phyloP scores from a whole-genome alignment of 2,888 invertebrate species.

The Muschampia plurimacula region DNA sequence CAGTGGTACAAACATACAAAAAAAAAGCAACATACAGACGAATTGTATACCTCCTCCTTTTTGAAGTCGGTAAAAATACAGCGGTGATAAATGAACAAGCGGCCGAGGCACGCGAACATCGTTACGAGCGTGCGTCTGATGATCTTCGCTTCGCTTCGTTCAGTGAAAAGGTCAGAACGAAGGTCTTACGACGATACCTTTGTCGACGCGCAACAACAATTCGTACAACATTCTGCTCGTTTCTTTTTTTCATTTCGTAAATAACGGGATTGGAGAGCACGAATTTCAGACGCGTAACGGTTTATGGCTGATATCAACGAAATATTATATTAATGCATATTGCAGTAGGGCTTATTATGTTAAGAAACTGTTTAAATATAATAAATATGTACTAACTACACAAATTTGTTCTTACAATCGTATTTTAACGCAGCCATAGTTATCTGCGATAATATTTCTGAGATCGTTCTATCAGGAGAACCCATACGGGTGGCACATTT shows the following conservation, averaged over 20 bases:
- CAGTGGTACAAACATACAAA: too few species aligned
- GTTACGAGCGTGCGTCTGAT: conserved; percentile 60
- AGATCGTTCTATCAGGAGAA: conserved; percentile 56
- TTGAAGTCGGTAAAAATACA: conserved; percentile 81
- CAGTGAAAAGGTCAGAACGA: conserved; percentile 50
- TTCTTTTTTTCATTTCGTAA: conserved; percentile 35
- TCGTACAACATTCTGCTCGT: conserved; percentile 31
- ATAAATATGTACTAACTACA: too few species aligned
- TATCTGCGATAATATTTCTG: conserved; percentile 51
- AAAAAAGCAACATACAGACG: too few species aligned
- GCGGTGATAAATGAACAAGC: conserved; percentile 74
- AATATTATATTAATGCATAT: too few species aligned
- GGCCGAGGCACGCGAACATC: conserved; percentile 71
- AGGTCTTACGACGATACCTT: conserved; percentile 37
- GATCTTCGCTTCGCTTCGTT: conserved; percentile 47
- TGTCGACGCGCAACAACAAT: conserved; percentile 40
- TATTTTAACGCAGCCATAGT: background rate
- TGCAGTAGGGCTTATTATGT: too few species aligned
- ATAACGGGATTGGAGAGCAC: conserved; percentile 29
- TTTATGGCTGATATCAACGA: background rate
- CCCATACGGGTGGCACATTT: conserved; percentile 74
- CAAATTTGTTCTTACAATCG: background rate
- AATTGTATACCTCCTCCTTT: too few species aligned
- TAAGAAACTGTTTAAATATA: too few species aligned
- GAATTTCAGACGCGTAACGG: conserved; percentile 1